Conservation (phyloP, 2,113 vertebrate species). For the Myrmecobius fasciatus region DNA sequence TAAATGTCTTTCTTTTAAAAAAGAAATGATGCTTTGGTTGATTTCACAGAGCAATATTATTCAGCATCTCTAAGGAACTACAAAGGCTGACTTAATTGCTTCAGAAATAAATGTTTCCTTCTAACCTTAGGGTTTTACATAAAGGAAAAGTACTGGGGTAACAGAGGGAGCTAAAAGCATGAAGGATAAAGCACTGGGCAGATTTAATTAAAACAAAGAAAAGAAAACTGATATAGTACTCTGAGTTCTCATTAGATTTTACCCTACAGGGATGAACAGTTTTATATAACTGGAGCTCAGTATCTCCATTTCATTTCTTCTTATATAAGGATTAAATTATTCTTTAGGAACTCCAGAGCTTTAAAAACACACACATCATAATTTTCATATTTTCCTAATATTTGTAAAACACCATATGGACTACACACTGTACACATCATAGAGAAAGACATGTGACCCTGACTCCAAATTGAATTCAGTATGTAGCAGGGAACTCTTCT, state of each 20-base stretch:
- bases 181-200: background rate
- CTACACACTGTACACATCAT: background rate
- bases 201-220: conserved; percentile 55
- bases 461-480: background rate
- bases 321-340: background rate
- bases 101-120: conserved; percentile 21
- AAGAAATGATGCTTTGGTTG: background rate
- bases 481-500: background rate
- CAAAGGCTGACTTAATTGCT: conserved; percentile 19
- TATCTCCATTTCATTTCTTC: conserved; percentile 38
- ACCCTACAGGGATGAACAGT: background rate
- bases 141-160: background rate
- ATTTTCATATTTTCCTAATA: background rate
- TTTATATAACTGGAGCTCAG: conserved; percentile 23
- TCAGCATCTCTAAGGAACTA: background rate
- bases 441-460: background rate
- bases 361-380: background rate
- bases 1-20: background rate
- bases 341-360: background rate
- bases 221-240: background rate
- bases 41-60: conserved; percentile 39
- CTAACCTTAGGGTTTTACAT: conserved; percentile 12
- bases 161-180: background rate
- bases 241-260: background rate
- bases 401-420: background rate